A percentile compares a stretch with the other conserved stretches of the same genome.
These are phyloP conservation scores for Phainopepla nitens DNA, from an alignment of 2,113 vertebrate species.

Conservation along the genomic window DNA sequence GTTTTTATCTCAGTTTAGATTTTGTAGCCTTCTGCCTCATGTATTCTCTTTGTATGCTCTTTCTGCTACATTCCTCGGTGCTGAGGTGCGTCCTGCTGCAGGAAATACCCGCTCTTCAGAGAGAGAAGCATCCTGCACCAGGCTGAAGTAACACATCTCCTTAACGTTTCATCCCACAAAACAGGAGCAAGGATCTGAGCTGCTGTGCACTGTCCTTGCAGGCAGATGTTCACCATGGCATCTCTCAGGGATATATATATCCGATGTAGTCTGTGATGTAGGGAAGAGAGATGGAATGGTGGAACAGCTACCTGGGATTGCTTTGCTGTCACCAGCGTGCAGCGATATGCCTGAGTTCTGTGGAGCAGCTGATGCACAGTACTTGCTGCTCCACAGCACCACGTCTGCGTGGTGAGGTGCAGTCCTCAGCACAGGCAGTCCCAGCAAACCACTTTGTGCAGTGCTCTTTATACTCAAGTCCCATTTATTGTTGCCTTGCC, in stretches of 20 bases:
- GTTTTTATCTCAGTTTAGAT: neutral
- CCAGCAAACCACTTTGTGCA: neutral
- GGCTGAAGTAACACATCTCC: neutral
- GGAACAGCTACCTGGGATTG: neutral
- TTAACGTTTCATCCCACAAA: accelerated
- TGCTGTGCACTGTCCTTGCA: neutral
- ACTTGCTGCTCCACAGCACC: neutral
- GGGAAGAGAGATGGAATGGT: neutral
- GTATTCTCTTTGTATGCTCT: neutral
- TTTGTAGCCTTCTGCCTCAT: neutral
- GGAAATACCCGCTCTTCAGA: neutral
- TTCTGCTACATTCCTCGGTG: accelerated
- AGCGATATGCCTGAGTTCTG: accelerated
- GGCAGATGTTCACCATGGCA: neutral
- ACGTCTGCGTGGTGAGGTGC: neutral
- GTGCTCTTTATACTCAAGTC: neutral
- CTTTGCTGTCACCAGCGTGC: neutral
- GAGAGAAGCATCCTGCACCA: neutral
- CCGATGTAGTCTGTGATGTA: neutral
- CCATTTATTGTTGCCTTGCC: neutral
- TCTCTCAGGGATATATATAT: accelerated
- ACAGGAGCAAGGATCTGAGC: neutral
- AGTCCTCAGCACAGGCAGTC: neutral
- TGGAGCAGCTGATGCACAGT: neutral
- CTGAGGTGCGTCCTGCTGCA: accelerated